Evolutionary conservation across 2,888 invertebrate species (phyloP), one percentile per base, ranked within the genome.

Genomic region (Eupeodes latifasciatus): DNA sequence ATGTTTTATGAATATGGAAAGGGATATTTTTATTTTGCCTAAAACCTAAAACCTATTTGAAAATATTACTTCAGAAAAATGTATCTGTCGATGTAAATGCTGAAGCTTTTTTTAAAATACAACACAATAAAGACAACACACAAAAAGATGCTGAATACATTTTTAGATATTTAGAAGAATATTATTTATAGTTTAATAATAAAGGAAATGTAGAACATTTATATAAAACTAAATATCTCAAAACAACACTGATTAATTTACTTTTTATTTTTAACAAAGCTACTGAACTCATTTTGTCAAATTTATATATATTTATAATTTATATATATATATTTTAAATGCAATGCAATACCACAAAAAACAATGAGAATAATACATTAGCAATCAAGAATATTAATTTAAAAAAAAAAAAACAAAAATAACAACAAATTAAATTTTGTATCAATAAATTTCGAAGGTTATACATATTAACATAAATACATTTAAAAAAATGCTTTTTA

Each of bases 311-410:
- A 1, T 14, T 36, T 71, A 14, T 19, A 10, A 19, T 40, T 34
- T 36, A 11, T 27, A 57, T 36, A 57, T 34, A 34, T 36, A 11
- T 27, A 57, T 36, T 27, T 34, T 36, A 16, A 59, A 72, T 71
- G 59, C 72, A 72, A 72, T 72, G 72, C 72, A 72, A 59, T 59
- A 71, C 57, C 72, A 57, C 19, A 71, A 19, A 57, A 59, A 27
- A 72, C 19, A 59, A 72, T 59, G n/a, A 72, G 44, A 72, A n/a
- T 7, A 72, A 59, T 47, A 72, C 47, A 72, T 47, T 10, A 72
- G 59, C 72, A 72, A 72, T 59, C 4, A 59, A 72, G 19, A 80
- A 77, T 51, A 47, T 16, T 40, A 53, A 69, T 67, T 36, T n/a
- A n/a, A n/a, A 69, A 51, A 36, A 59, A 47, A 4, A 69, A 69